Evolutionary conservation across 2,113 vertebrate species (phyloP).

Genomic region (Corapipo altera): DNA sequence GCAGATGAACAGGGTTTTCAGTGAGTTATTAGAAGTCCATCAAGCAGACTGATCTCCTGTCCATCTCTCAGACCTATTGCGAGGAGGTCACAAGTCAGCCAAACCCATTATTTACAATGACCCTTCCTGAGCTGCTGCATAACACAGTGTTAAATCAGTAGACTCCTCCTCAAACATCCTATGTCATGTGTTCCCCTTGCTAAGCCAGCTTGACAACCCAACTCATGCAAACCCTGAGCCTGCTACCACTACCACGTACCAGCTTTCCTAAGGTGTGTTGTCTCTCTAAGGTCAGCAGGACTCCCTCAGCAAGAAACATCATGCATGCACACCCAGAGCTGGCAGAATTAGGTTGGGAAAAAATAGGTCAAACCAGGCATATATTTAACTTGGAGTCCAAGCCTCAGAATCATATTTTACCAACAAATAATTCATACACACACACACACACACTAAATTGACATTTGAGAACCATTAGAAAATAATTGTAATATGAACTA

Average conservation of each 20-base stretch:
- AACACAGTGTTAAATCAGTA: neutral
- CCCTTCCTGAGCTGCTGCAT: neutral
- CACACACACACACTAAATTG: neutral
- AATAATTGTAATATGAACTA: neutral
- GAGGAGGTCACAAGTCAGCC: neutral
- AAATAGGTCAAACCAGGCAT: conserved; percentile 43
- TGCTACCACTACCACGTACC: neutral
- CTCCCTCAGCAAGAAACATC: neutral
- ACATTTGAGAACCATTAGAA: neutral
- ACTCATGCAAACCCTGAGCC: neutral
- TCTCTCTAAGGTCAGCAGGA: neutral
- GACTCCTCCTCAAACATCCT: neutral
- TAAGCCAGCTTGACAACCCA: neutral
- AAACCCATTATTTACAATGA: neutral
- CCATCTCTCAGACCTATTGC: neutral
- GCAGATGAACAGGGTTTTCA: neutral
- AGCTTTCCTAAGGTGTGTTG: neutral
- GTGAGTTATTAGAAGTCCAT: neutral
- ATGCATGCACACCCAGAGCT: rapidly evolving
- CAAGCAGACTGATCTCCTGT: neutral
- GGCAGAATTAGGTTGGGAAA: conserved; percentile 23
- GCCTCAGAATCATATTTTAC: neutral
- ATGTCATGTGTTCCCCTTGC: neutral
- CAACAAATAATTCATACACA: neutral
- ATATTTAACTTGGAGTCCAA: conserved; percentile 15